Base-by-base conservation (phyloP, 2,797 vertebrate species). In the Gobio occitaniae region DNA sequence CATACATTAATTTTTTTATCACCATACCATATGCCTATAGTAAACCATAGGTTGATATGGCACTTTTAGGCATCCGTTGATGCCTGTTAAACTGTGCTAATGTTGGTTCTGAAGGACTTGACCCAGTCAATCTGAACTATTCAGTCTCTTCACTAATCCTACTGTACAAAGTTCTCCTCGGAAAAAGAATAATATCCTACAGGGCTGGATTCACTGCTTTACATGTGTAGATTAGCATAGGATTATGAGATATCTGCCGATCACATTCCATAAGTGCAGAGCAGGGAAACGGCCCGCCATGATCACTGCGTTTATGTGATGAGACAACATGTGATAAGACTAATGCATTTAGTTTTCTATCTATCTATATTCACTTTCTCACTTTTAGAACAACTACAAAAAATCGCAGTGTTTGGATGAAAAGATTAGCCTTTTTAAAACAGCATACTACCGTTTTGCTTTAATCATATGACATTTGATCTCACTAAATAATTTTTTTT, bases 221-320 rank as follows among this genome's bases (percentile, higher is more conserved):
- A 89, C 78, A 90, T 86, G 85, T 86, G 80, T 88, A 89, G 88
- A 91, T 91, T 93, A 90, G 88, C 85, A 50, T 89, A 74, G 94
- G 94, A 95, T 95, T 94, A 95, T 29, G 83, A 82, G 86, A 92
- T 93, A 95, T 91, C 93, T 93, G 90, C 92, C 87, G 88, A 90
- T 95, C 94, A 95, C 95, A 95, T 96, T 95, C 95, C 95, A 95
- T 94, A 87, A 95, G 94, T 94, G 93, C 94, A 95, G 82, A 82
- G 77, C 82, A 69, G 89, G 92, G 90, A 84, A 90, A 87, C 88
- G 89, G 88, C 91, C 84, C 87, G 89, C 89, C 89, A 89, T 88
- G 88, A 93, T 89, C 86, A 47, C n/a, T 29, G 32, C 41, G 16
- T 75, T 84, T 79, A 82, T 70, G 70, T 83, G 54, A 80, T 77